A percentile compares a stretch with the other conserved stretches of the same genome.
Evolutionary conservation across 2,113 vertebrate genomes (phyloP).

Genomic region (Seriola quinqueradiata): DNA sequence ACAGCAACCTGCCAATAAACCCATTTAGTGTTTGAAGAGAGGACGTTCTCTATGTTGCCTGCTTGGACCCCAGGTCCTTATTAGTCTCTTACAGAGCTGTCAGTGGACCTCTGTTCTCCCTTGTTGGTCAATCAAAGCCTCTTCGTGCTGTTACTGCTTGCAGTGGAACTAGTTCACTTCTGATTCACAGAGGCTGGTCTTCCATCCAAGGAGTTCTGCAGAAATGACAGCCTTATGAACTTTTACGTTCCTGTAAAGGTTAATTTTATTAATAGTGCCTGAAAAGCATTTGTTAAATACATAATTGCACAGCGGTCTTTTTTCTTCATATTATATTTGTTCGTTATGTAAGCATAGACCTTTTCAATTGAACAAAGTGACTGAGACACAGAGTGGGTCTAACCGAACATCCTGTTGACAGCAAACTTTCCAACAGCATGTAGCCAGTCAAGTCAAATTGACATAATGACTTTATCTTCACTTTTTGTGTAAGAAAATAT

Average conservation of each 20-base stretch:
- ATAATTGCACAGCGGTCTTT: not conserved
- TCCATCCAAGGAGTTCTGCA: not conserved
- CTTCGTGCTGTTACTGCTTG: conserved; percentile 29
- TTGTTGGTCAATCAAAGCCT: conserved; percentile 60
- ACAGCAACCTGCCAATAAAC: conserved; percentile 68
- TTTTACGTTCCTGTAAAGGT: conserved; percentile 4
- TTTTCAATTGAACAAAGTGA: conserved; percentile 1
- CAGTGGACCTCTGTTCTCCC: conserved; percentile 50
- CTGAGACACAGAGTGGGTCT: not conserved
- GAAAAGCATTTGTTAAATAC: not conserved
- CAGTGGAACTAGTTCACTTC: conserved; percentile 16
- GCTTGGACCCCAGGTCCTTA: conserved; percentile 36
- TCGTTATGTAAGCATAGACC: not conserved
- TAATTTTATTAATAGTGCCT: not conserved
- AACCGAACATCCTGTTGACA: not conserved
- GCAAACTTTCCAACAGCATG: conserved; percentile 4
- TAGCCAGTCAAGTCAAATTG: not conserved
- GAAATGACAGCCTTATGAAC: not conserved
- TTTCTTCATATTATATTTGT: not conserved
- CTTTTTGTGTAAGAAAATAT: not conserved
- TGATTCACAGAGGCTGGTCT: conserved; percentile 29
- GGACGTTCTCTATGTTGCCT: conserved; percentile 13
- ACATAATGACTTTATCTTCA: not conserved
- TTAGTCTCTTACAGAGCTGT: conserved; percentile 48
- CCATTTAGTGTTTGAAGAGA: conserved; percentile 59